A percentile compares a stretch with the other conserved stretches of the same genome.
These are phyloP conservation scores for Hozukius guyotensis DNA, from an alignment of 2,797 vertebrate species.

Conservation along the genomic window DNA sequence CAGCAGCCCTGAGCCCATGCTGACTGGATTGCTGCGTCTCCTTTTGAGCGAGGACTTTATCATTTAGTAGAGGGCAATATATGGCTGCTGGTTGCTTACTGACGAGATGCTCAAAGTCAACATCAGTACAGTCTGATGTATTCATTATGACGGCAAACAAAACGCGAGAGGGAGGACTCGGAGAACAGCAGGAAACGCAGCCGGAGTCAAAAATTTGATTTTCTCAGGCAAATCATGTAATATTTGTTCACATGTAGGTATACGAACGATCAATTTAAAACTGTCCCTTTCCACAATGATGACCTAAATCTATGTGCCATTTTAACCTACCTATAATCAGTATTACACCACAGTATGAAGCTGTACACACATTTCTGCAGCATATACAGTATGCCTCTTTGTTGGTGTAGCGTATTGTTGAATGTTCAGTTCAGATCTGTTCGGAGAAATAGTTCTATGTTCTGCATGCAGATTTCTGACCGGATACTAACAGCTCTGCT, in stretches of 20 bases:
- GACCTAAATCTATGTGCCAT: background rate
- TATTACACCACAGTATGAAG: background rate
- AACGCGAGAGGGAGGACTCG: background rate
- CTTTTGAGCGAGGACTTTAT: slow-evolving; percentile 53
- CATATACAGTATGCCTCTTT: background rate
- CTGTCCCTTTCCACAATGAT: background rate
- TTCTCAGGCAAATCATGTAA: background rate
- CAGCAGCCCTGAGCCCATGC: slow-evolving; percentile 45
- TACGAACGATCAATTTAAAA: background rate
- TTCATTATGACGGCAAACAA: slow-evolving; percentile 10
- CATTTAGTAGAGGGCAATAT: slow-evolving; percentile 44
- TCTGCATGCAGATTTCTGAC: slow-evolving; percentile 67
- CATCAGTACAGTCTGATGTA: slow-evolving; percentile 17
- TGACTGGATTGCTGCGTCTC: slow-evolving; percentile 42
- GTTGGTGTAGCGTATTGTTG: background rate
- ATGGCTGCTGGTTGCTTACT: slow-evolving; percentile 32
- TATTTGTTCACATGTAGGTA: background rate
- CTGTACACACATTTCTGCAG: background rate
- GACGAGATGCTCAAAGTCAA: slow-evolving; percentile 34
- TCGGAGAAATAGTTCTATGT: slow-evolving; percentile 26
- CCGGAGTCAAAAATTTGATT: background rate
- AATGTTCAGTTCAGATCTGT: slow-evolving; percentile 9
- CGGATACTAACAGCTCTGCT: slow-evolving; percentile 53
- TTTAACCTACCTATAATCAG: background rate
- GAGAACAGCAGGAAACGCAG: slow-evolving; percentile 34